Base-by-base conservation (phyloP, 2,797 vertebrate genomes). In the Rhynchotus rufescens region DNA sequence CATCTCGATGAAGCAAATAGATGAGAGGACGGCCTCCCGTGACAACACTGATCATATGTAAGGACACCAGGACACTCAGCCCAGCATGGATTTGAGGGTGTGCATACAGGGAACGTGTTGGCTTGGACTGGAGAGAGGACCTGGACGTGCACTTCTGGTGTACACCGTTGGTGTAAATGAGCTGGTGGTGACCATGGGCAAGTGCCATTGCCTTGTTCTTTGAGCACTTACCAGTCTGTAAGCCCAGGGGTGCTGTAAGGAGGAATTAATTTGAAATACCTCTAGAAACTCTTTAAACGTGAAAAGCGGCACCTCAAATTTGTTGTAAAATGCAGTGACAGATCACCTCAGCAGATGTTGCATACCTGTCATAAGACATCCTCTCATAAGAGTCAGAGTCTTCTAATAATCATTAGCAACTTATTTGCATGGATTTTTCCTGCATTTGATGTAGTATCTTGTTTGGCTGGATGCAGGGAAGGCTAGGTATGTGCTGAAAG, bases 341-440 rank as follows among this genome's bases (percentile, higher is more conserved):
- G 92, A 81, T 93, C 60, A 89, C 84, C 72, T 92, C 67, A 93
- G 87, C 45, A 68, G 81, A 94, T 77, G 57, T 79, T 86, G 81
- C 64, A 38, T 94, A 72, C 68, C 77, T 87, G 87, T 94, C 92
- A 79, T 79, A 93, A 90, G 84, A n/a, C 71, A 92, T 93, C 80
- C 57, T 93, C 71, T 86, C 57, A 23, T 87, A 81, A 89, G 40
- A 86, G 57, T 74, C 65, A 66, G 80, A 89, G 85, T 93, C 61
- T 83, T 77, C 90, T 96, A 92, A 94, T 96, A 93, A 94, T 85
- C 61, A 89, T 95, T 95, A 94, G 61, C 65, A 77, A 78, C 72
- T 94, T 87, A 92, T 96, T 96, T 94, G 80, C 90, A 88, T 96
- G 64, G 75, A 71, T 91, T 94, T 94, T 93, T 94, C 92, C 86